These are phyloP conservation scores for Eumerus sabulonum DNA, from an alignment of 2,888 invertebrate genomes.

Conservation along the genomic window DNA sequence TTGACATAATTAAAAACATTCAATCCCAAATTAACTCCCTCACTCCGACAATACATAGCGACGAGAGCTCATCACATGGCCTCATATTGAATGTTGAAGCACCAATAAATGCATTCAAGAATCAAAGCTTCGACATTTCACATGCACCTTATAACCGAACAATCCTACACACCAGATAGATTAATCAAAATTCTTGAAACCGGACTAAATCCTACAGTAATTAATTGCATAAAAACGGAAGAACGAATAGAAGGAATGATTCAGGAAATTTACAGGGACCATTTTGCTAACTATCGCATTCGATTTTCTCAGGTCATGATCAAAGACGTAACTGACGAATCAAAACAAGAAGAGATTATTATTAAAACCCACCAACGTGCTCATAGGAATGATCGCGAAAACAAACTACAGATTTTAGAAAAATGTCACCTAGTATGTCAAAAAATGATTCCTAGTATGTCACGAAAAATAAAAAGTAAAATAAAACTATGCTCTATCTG, in stretches of 20 bases:
- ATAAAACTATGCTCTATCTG: background rate
- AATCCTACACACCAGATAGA: background rate
- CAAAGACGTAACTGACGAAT: background rate
- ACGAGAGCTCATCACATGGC: slow-evolving; percentile 2
- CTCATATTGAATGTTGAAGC: slow-evolving; percentile 15
- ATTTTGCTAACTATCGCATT: slow-evolving; percentile 3
- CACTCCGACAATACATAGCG: background rate
- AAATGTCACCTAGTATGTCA: slow-evolving; percentile 1
- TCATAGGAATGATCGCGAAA: slow-evolving; percentile 7
- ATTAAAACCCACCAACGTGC: slow-evolving; percentile 8
- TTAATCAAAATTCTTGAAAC: background rate
- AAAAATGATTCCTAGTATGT: background rate
- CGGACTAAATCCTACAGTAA: background rate
- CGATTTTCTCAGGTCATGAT: background rate
- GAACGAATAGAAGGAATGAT: slow-evolving; percentile 16
- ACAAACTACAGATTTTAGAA: slow-evolving; percentile 13
- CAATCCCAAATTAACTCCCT: background rate
- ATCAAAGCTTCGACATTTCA: background rate
- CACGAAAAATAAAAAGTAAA: background rate
- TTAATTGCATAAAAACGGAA: slow-evolving; percentile 11
- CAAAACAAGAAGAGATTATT: slow-evolving; percentile 6
- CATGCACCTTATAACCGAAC: no score
- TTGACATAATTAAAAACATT: no score
- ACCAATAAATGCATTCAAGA: slow-evolving; percentile 8
- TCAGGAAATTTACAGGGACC: no score